Evolutionary conservation across 2,113 vertebrate species (phyloP), one percentile per base, ranked within the genome.

Genomic region (Rhea americana): DNA sequence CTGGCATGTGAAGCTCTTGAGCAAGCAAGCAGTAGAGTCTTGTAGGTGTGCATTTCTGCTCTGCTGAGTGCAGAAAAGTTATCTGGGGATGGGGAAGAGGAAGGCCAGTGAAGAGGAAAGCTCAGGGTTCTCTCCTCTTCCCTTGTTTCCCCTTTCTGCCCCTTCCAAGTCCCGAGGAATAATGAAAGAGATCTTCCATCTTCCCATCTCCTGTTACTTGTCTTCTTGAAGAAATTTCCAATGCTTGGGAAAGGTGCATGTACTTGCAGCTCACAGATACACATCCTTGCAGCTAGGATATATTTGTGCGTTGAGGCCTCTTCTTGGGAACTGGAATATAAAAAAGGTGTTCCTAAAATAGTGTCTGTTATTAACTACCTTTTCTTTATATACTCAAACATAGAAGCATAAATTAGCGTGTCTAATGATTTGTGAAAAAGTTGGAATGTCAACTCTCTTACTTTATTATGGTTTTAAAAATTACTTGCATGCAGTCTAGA

Each of bases 391-490:
- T 39, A 90, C 6, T 28, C 72, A 59, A 78, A 74, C 11, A 55
- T 7, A 72, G 51, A 71, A 70, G 58, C 15, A 43, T 28, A 58
- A 82, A 82, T 81, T 48, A 61, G 8, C 11, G 12, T 41, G 13
- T 70, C 8, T 25, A 41, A 39, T n/a, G 11, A 74, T 62, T 79
- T 89, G 32, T 78, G 53, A 78, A 66, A 35, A 74, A 28, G 13
- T 45, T 58, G 53, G 68, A 71, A 45, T 76, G 45, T 26, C 87
- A 50, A 70, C 87, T 90, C 41, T 56, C 41, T 84, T 94, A 78
- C 72, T 90, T 79, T 41, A 41, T n/a, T 74, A 55, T 76, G 67
- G 26, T 94, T 94, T 94, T 90, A 75, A 95, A 96, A 96, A 66
- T 87, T 82, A 77, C 79, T 87, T 93, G 78, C 82, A 91, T 56